phyloP scores from a whole-genome alignment of 2,113 vertebrate species.

The Zosterops hypoxanthus region DNA sequence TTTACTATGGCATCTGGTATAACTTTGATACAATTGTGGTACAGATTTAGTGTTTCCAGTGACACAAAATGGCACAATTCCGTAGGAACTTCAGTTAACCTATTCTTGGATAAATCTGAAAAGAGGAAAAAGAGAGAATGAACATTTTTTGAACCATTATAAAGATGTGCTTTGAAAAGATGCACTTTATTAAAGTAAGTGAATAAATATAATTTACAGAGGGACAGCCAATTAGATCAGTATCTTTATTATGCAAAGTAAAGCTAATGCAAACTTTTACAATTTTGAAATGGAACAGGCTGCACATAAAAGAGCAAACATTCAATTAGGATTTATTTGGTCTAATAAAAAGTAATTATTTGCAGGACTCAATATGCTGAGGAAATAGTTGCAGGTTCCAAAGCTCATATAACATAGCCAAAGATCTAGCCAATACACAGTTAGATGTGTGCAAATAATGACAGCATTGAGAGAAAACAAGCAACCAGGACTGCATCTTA shows the following conservation, averaged over 20 bases:
- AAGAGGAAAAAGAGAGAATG: conserved; percentile 22
- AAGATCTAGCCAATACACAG: not conserved
- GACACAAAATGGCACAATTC: conserved; percentile 92
- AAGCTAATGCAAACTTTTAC: not conserved
- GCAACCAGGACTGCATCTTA: not conserved
- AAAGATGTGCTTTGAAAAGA: not conserved
- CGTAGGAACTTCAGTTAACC: conserved; percentile 86
- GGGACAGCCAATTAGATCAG: not conserved
- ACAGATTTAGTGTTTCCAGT: conserved; percentile 91
- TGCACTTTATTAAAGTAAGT: not conserved
- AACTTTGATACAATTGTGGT: conserved; percentile 94
- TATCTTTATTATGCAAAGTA: not conserved
- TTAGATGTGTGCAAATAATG: not conserved
- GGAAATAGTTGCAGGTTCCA: not conserved
- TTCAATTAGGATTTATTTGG: not conserved
- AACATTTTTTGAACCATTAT: not conserved
- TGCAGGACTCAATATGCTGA: not conserved
- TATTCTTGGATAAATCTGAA: conserved; percentile 93
- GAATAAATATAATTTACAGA: not conserved
- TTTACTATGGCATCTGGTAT: conserved; percentile 89
- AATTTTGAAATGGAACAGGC: not conserved
- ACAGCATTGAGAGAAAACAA: not conserved
- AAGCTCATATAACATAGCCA: not conserved
- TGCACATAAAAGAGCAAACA: not conserved
- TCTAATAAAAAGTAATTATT: conserved; percentile 16